A percentile compares a stretch with the other conserved stretches of the same genome.
Evolutionary conservation across 2,113 vertebrate species (phyloP).

Genomic region (Oncorhynchus clarkii): DNA sequence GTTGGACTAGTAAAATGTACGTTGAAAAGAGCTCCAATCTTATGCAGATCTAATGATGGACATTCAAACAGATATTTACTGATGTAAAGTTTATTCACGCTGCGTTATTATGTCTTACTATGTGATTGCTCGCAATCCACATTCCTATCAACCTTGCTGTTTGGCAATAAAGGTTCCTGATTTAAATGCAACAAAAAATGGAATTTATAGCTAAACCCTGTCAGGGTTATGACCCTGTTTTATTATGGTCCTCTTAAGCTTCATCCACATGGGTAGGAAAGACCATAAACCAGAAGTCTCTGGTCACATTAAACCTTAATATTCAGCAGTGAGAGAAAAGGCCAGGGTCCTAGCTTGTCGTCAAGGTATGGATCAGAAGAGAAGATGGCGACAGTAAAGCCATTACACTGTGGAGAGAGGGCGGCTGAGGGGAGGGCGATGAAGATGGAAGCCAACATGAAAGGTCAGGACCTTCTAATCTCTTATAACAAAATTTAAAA

Average conservation of each 20-base stretch:
- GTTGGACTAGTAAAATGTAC: background rate
- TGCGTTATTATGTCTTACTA: background rate
- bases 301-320: slow-evolving; percentile 24
- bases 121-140: background rate
- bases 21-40: background rate
- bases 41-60: background rate
- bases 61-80: background rate
- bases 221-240: background rate
- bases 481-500: too few relatives aligned
- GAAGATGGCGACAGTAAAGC: slow-evolving; percentile 24
- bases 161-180: background rate
- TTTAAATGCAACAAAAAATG: background rate
- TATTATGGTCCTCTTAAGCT: slow-evolving; percentile 5
- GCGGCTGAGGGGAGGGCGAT: background rate
- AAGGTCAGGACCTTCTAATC: background rate
- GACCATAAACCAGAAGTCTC: slow-evolving; percentile 48
- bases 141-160: background rate
- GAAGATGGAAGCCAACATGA: background rate
- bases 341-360: slow-evolving; percentile 17
- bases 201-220: background rate
- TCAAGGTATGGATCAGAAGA: background rate
- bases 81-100: background rate
- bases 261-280: slow-evolving; percentile 31
- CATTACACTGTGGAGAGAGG: slow-evolving; percentile 5
- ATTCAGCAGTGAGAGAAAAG: slow-evolving; percentile 44